Evolutionary conservation across 2,113 vertebrate species (phyloP), one percentile per base, ranked within the genome.

Genomic region (Synchiropus splendidus): DNA sequence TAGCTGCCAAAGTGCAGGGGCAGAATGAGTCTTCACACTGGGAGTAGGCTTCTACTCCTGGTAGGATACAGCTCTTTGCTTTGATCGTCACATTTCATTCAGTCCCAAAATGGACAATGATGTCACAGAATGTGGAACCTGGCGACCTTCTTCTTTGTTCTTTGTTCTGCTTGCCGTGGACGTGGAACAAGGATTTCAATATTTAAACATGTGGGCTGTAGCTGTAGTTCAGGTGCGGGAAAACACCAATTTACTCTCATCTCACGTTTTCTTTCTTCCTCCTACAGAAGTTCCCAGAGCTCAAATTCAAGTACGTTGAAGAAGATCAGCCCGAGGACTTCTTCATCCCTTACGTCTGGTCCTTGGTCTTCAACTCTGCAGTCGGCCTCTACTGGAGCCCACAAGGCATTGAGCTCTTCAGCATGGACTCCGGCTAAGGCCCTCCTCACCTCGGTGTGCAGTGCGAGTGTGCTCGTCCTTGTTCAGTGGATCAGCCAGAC

Each of bases 281-380:
- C 48, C 3, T 51, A 16, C 70, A 99, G 93, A 97, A 96, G 57
- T 99, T 99, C 68, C 95, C 95, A 0, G 95, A 99, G 75, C 79
- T 99, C 60, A 98, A 98, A 72, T 98, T 99, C 52, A 97, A 95
- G 53, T 99, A 99, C 0, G 93, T 99, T 73, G 94, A 99, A 67
- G 95, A 99, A 53, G 93, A 99, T 65, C 92, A 97, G 66, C 95
- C 94, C 0, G 95, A 98, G 60, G 95, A 99, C 58, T 99, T 99
- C 79, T 99, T 98, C 79, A 89, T 98, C 77, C 95, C 95, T 0
- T 98, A 97, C 0, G 90, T 94, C 21, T 99, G 94, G 94, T 99
- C 95, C 1, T 79, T 99, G 66, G 91, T 96, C 35, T 99, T 92
- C 80, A 94, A 88, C 78, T 90, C 93, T 0, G 93, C 85, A 0